Conservation (phyloP, 2,888 invertebrate genomes). For the Chymomyza fuscimana region DNA sequence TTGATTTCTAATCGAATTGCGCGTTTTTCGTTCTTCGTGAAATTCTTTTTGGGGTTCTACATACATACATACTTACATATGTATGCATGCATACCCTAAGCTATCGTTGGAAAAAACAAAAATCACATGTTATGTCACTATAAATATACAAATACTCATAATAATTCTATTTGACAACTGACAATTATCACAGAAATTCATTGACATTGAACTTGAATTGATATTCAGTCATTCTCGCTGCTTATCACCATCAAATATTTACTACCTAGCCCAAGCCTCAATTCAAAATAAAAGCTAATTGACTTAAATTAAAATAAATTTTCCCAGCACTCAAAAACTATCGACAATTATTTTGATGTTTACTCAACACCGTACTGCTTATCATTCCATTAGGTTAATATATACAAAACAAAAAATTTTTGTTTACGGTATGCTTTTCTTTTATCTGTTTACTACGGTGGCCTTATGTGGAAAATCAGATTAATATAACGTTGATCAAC, state of each 20-base stretch:
- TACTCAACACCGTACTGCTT: neutral
- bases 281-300: slow-evolving; percentile 49
- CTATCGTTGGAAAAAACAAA: neutral
- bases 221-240: neutral
- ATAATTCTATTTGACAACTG: slow-evolving; percentile 23
- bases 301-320: slow-evolving; percentile 26
- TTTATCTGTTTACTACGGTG: too few relatives aligned
- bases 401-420: too few relatives aligned
- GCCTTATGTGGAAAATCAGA: too few relatives aligned
- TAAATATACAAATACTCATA: neutral
- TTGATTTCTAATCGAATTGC: neutral
- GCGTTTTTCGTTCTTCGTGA: neutral
- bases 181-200: slow-evolving; percentile 25
- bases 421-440: too few relatives aligned
- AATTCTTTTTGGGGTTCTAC: neutral
- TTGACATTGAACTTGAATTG: slow-evolving; percentile 44
- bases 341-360: neutral
- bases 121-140: slow-evolving; percentile 7
- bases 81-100: neutral
- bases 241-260: neutral
- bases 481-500: too few relatives aligned
- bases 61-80: too few relatives aligned
- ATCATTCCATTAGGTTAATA: neutral
- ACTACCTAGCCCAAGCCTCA: neutral
- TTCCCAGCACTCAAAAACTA: slow-evolving; percentile 23